Evolutionary conservation across 2,113 vertebrate genomes (phyloP).

Genomic region (Dromaius novaehollandiae): DNA sequence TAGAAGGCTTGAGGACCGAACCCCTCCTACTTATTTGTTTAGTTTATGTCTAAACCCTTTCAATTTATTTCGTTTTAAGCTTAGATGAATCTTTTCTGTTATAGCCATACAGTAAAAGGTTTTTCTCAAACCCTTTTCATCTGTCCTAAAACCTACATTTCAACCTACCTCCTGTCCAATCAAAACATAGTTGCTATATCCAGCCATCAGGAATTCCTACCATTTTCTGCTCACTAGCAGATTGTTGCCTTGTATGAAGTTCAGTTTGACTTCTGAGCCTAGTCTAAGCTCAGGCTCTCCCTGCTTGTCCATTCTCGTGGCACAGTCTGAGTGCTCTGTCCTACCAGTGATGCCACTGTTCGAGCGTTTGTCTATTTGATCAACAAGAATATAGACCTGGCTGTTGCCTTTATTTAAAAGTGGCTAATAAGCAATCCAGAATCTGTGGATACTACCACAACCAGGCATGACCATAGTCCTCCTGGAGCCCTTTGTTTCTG

Average conservation of each 20-base stretch:
- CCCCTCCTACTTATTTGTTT: background rate
- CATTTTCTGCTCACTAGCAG: background rate
- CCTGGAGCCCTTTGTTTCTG: background rate
- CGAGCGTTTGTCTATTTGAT: background rate
- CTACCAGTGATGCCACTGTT: background rate
- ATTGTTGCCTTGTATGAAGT: background rate
- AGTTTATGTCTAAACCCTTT: background rate
- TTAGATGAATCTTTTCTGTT: background rate
- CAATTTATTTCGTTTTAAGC: background rate
- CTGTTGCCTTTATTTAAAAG: background rate
- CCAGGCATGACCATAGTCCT: background rate
- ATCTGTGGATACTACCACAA: background rate
- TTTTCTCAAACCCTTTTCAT: background rate
- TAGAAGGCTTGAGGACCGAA: background rate
- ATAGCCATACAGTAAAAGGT: background rate
- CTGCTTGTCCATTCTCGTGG: background rate
- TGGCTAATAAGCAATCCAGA: accelerated
- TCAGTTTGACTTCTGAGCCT: background rate
- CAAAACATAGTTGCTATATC: background rate
- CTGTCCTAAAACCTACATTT: background rate
- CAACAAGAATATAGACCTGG: background rate
- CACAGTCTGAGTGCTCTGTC: background rate
- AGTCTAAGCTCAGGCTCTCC: background rate
- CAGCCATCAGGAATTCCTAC: background rate
- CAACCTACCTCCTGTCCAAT: background rate